These are phyloP conservation scores for Acromyrmex heyeri DNA, from an alignment of 1,140 invertebrate genomes.

Conservation along the genomic window DNA sequence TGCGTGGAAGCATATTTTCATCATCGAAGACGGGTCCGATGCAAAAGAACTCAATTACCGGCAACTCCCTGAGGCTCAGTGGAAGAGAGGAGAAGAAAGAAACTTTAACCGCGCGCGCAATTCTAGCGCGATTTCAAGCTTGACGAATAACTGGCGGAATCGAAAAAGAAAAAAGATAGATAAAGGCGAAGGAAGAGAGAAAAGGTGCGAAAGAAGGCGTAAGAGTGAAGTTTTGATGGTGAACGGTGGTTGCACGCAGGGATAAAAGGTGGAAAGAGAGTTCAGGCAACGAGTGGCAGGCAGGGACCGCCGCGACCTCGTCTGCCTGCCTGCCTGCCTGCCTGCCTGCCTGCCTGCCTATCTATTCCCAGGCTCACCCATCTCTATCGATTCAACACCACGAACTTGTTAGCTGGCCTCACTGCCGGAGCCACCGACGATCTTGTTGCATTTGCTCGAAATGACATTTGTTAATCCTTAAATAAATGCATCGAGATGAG, in stretches of 20 bases:
- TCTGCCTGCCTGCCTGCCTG: conserved; percentile 19
- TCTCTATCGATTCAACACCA: conserved; percentile 85
- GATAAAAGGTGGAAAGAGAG: conserved; percentile 29
- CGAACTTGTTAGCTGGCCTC: conserved; percentile 85
- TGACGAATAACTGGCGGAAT: conserved; percentile 43
- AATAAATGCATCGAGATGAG: conserved; percentile 2
- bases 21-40: conserved; percentile 50
- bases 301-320: conserved; percentile 36
- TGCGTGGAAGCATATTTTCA: conserved; percentile 35
- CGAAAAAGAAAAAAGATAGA: conserved; percentile 44
- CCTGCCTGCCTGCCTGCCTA: conserved; percentile 10
- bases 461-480: conserved; percentile 38
- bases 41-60: conserved; percentile 79
- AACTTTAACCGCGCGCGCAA: conserved; percentile 55
- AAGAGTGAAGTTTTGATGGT: conserved; percentile 37
- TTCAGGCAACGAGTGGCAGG: conserved; percentile 16
- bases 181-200: background rate
- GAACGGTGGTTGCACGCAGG: conserved; percentile 37
- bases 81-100: conserved; percentile 19
- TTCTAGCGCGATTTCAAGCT: conserved; percentile 64
- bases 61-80: conserved; percentile 49
- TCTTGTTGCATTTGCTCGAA: conserved; percentile 30
- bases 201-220: conserved; percentile 27
- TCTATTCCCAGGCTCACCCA: conserved; percentile 71
- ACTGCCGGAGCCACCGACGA: conserved; percentile 50